phyloP scores from a whole-genome alignment of 2,113 vertebrate genomes.

The Triplophysa siluroides region DNA sequence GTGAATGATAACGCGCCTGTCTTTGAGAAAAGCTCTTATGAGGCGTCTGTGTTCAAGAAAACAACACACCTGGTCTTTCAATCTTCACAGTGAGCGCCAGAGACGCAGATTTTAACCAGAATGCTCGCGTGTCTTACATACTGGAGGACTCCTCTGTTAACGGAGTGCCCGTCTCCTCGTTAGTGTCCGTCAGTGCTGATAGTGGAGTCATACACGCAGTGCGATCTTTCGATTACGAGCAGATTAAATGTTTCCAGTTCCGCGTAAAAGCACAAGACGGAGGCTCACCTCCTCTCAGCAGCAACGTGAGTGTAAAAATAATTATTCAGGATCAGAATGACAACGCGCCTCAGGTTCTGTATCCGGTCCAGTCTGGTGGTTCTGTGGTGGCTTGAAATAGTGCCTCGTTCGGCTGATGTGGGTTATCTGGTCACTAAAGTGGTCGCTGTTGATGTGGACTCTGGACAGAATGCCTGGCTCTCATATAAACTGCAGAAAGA shows the following conservation, averaged over 20 bases:
- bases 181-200: slow-evolving; percentile 60
- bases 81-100: slow-evolving; percentile 54
- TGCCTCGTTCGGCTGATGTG: slow-evolving; percentile 59
- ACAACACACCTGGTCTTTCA: slow-evolving; percentile 50
- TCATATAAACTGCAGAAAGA: slow-evolving; percentile 63
- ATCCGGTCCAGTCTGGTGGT: slow-evolving; percentile 53
- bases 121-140: slow-evolving; percentile 50
- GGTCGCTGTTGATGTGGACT: slow-evolving; percentile 69
- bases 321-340: slow-evolving; percentile 69
- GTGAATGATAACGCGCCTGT: slow-evolving; percentile 57
- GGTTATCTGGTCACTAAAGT: slow-evolving; percentile 67
- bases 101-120: slow-evolving; percentile 54
- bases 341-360: slow-evolving; percentile 62
- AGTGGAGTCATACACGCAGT: slow-evolving; percentile 51
- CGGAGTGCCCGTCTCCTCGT: slow-evolving; percentile 26
- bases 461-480: slow-evolving; percentile 68
- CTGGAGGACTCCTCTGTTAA: slow-evolving; percentile 50
- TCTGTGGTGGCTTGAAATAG: slow-evolving; percentile 56
- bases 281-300: slow-evolving; percentile 57
- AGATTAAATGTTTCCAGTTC: slow-evolving; percentile 50
- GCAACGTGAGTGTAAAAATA: slow-evolving; percentile 56
- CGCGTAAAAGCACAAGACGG: slow-evolving; percentile 55
- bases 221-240: slow-evolving; percentile 60
- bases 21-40: slow-evolving; percentile 51
- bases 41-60: slow-evolving; percentile 44